Base-by-base conservation (phyloP, 1,140 invertebrate genomes). In the Neuroterus valhalla region DNA sequence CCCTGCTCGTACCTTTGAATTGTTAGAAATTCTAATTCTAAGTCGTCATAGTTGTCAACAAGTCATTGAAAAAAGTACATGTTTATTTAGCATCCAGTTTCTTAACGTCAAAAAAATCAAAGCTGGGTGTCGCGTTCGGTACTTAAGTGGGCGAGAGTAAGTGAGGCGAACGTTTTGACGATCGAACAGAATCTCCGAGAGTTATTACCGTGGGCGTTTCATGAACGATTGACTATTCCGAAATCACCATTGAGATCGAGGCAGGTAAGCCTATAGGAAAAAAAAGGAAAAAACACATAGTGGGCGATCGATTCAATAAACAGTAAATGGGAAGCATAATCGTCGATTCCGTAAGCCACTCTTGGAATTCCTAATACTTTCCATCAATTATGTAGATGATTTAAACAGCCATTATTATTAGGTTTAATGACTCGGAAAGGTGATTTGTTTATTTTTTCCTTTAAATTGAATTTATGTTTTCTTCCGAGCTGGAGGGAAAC, bases 31-130 rank as follows among this genome's bases (percentile, higher is more conserved):
- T 62, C 19, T 55, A 4, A 21, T 12, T 23, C 15, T 1, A 26
- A 31, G n/a, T 62, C 23, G 23, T 62, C 23, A 62, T 15, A 31
- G 55, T n/a, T 62, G 55, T 62, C 31, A 62, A 62, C 23, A 62
- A 62, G 55, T 15, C 31, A 26, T 62, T 26, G 55, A 62, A 62
- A 62, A 12, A 15, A 62, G 55, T 26, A 26, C 55, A 62, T 23
- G 55, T 62, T 62, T 62, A 31, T 62, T 62, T 26, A 62, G 55
- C 31, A 23, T 26, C 31, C 31, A 62, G 55, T 62, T 62, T 62
- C 55, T 62, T 62, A 62, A 62, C 31, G 55, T 62, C 55, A 62
- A 19, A 62, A 62, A 62, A 62, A 31, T 62, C 23, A 62, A 62
- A 62, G 31, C 31, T 23, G 55, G 55, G 55, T 62, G 55, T 31